phyloP scores from a whole-genome alignment of 2,797 vertebrate species.

The Sebastiscus tertius region DNA sequence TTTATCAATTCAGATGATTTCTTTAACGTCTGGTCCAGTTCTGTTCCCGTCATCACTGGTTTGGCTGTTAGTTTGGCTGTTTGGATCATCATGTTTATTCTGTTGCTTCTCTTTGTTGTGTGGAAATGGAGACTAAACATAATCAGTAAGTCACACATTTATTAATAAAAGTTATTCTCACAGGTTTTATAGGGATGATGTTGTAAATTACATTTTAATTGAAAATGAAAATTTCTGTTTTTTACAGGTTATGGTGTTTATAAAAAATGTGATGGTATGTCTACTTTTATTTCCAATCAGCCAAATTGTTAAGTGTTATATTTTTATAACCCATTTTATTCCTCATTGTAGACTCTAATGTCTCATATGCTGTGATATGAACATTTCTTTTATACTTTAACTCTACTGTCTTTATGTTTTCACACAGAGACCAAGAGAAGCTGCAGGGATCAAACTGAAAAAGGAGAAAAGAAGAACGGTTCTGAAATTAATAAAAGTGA shows the following conservation, averaged over 20 bases:
- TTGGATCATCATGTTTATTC: not conserved
- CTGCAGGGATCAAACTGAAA: accelerated
- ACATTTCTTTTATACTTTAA: not conserved
- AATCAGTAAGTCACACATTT: too few relatives aligned
- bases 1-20: not conserved
- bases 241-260: not conserved
- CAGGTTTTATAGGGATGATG: too few relatives aligned
- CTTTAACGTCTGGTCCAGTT: not conserved
- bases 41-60: not conserved
- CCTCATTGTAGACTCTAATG: not conserved
- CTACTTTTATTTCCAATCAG: not conserved
- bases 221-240: too few relatives aligned
- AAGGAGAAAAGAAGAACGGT: not conserved
- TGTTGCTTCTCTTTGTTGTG: too few relatives aligned
- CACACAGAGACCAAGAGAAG: not conserved
- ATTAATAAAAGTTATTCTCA: too few relatives aligned
- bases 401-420: not conserved
- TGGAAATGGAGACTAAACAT: too few relatives aligned
- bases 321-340: not conserved
- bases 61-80: not conserved
- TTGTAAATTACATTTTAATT: too few relatives aligned
- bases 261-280: not conserved
- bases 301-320: not conserved
- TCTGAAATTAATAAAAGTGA: not conserved
- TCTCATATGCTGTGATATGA: not conserved